Evolutionary conservation across 2,888 invertebrate genomes (phyloP), one percentile per base, ranked within the genome.

Genomic region (Clepsis dumicolana): DNA sequence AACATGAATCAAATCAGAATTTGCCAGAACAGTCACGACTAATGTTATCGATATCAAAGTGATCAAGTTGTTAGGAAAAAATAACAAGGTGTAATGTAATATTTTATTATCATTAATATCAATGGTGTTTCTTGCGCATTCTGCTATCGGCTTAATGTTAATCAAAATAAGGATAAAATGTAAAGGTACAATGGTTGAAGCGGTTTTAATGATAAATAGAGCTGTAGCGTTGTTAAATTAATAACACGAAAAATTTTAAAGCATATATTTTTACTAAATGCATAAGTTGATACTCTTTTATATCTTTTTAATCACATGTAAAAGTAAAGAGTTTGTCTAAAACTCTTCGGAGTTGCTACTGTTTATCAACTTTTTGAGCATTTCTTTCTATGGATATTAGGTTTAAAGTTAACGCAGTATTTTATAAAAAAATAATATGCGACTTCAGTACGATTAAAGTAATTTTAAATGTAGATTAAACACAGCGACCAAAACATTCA

Each of bases 31-130:
- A 21, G 21, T 21, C 21, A 48, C 48, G 48, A 48, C 48, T 48
- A 21, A 48, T 41, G 48, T 48, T 48, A 48, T 48, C 29, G 29
- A 27, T 54, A 29, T 54, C 54, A 29, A 54, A 10, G 27, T 54
- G 27, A 29, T 25, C 29, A 27, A 10, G n/a, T 54, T 54, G 27
- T 27, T 29, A 29, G 7, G 29, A 29, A 54, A 29, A 54, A 29
- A n/a, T 25, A 54, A 29, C 54, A 25, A 54, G 16, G 54, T 29
- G 27, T 54, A 29, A 25, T 54, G 27, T 16, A 54, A 29, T 29
- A 54, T 29, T 29, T 29, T 54, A n/a, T 54, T 5, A 14, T 16
- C 25, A 25, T 25, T 7, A 29, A 54, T n/a, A 24, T 53, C 25
- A 24, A 48, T 21, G 21, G 21, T 21, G 10, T 21, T 10, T 2